Evolutionary conservation across 1,140 invertebrate species (phyloP).

Genomic region (Semibalanus balanoides): DNA sequence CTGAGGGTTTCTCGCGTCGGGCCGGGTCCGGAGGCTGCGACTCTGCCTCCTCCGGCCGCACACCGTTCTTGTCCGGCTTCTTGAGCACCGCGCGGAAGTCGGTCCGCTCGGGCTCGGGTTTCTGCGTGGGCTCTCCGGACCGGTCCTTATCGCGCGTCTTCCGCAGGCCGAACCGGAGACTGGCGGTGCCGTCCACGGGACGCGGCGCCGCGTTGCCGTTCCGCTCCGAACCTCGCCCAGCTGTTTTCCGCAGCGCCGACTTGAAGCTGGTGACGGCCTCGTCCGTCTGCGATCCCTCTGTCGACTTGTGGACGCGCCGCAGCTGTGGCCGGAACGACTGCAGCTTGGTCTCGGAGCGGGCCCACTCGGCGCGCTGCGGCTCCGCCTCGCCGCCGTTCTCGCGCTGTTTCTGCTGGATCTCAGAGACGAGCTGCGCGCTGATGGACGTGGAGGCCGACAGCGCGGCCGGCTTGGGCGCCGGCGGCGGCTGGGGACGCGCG

Average conservation of each 20-base stretch:
- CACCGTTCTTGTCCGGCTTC: neutral
- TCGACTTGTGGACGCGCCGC: neutral
- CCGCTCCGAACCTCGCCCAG: neutral
- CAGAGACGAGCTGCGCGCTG: neutral
- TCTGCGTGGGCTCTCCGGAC: neutral
- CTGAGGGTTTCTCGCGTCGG: neutral
- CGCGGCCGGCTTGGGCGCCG: conserved; percentile 4
- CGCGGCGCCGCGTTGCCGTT: neutral
- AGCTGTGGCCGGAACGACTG: neutral
- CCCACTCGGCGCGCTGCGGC: neutral
- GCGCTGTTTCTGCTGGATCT: neutral
- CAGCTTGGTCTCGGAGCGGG: neutral
- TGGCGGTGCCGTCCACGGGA: neutral
- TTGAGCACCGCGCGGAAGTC: neutral
- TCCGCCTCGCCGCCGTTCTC: neutral
- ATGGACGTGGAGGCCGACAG: conserved; percentile 5
- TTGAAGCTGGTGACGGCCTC: conserved; percentile 3
- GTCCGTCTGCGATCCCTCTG: neutral
- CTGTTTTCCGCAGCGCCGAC: neutral
- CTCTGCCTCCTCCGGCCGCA: neutral
- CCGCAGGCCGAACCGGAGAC: neutral
- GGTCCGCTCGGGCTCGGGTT: neutral
- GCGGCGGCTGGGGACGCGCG: conserved; percentile 3
- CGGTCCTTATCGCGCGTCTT: neutral
- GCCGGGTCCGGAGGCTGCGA: neutral